Base-by-base conservation (phyloP, 2,888 invertebrate genomes). In the Protophormia terraenovae region DNA sequence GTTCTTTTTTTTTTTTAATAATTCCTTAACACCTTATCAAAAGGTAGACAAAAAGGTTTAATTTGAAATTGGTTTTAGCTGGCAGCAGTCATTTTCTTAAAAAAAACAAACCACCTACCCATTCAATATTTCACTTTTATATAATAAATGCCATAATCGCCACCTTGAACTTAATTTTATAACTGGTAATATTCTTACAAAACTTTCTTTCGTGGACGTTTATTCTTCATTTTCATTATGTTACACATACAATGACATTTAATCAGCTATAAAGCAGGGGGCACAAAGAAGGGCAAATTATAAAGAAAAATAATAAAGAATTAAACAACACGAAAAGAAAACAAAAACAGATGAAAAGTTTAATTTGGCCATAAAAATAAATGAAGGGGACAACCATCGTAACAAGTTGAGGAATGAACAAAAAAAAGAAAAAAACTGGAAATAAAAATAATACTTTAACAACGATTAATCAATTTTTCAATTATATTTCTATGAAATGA, bases 391-490 rank as follows among this genome's bases (percentile, higher is more conserved):
- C 19, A 38, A 62, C 22, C 35, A 38, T 7, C 12, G 35, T 62
- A 22, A 41, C n/a, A 58, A 60, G 38, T 53, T 64, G 6, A 67
- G 32, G 32, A 8, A 14, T 38, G 8, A 2, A 14, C 6, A 24
- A n/a, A n/a, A 62, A 27, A 71, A 62, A 5, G 16, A 71, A 10
- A 38, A 38, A 47, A n/a, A 1, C n/a, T 47, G n/a, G 29, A 19
- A 64, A 64, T 47, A 69, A 81, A 24, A 66, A 75, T 16, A 73
- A 55, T n/a, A 47, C 50, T 32, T 75, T 27, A 64, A 62, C 16
- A 29, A 75, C 78, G 22, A 79, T 83, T 83, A 83, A 83, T 78
- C 67, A 78, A 62, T 55, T 79, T 73, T 79, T 71, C 78, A 83
- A 78, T 83, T 78, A 79, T 29, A 35, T 14, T 72, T 80, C 32